Percentiles rank a stretch among this genome's conserved stretches.
Evolutionary conservation across 2,797 vertebrate genomes (phyloP).

Genomic region (Diplodus puntazzo): DNA sequence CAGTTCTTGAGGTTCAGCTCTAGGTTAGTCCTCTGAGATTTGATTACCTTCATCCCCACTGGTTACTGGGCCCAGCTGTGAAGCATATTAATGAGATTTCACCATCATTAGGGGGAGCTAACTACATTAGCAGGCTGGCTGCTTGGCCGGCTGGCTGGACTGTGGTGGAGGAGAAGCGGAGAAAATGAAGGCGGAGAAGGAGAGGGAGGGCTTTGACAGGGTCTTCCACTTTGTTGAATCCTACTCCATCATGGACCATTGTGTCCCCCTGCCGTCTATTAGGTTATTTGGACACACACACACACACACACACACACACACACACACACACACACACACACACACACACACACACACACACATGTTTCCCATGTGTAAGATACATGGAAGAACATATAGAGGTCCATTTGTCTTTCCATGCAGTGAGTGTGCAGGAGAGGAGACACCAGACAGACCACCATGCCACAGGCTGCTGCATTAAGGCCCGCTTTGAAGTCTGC

Average conservation of each 20-base stretch:
- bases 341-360: conserved; percentile 38
- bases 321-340: conserved; percentile 16
- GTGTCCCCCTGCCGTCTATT: conserved; percentile 68
- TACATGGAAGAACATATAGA: conserved; percentile 55
- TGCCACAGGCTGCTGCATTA: conserved; percentile 61
- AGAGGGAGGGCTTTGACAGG: conserved; percentile 43
- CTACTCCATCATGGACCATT: conserved; percentile 53
- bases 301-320: conserved; percentile 34
- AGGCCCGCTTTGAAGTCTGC: conserved; percentile 68
- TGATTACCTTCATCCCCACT: conserved; percentile 83
- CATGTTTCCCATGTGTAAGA: conserved; percentile 47
- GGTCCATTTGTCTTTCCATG: conserved; percentile 66
- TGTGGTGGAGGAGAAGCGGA: conserved; percentile 62
- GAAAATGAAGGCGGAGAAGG: conserved; percentile 54
- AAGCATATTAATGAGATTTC: conserved; percentile 88
- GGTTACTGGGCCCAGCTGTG: conserved; percentile 83
- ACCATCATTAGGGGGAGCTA: conserved; percentile 82
- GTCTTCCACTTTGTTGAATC: conserved; percentile 71
- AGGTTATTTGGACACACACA: conserved; percentile 61
- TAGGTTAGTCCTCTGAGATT: conserved; percentile 84
- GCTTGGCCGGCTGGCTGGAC: conserved; percentile 60
- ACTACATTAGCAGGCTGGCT: conserved; percentile 80
- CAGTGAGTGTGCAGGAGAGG: conserved; percentile 43
- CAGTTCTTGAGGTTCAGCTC: conserved; percentile 80
- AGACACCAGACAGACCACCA: conserved; percentile 70